phyloP scores from a whole-genome alignment of 2,888 invertebrate species.

The Zele albiditarsus region DNA sequence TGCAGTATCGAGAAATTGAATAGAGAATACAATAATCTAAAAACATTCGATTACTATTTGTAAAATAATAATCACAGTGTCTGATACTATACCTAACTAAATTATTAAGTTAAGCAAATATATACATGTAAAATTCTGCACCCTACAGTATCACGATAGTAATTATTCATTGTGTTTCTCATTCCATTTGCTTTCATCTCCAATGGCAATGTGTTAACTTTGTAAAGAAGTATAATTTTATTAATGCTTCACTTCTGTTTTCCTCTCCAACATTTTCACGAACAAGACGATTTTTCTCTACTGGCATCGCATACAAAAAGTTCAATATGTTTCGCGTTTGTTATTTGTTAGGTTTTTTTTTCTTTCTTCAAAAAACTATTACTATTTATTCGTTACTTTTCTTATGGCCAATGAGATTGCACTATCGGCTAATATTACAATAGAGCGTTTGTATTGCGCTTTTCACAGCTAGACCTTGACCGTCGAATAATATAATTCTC shows the following conservation, averaged over 20 bases:
- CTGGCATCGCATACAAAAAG: neutral
- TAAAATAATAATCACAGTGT: constrained; percentile 1
- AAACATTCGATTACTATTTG: neutral
- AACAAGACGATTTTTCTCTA: neutral
- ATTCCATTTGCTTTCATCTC: neutral
- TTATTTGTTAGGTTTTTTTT: neutral
- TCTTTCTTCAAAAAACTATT: neutral
- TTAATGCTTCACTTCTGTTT: neutral
- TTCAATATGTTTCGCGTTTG: neutral
- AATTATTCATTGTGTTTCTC: neutral
- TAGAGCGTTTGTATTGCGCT: neutral
- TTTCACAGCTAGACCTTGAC: neutral
- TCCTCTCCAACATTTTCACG: neutral
- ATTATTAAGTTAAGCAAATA: neutral
- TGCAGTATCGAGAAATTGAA: neutral
- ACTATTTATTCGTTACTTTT: neutral
- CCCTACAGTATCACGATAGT: neutral
- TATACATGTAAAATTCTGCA: neutral
- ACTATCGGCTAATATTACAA: neutral
- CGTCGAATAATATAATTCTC: constrained; percentile 58
- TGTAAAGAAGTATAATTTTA: constrained; percentile 1
- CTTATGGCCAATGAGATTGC: neutral
- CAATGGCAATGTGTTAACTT: neutral
- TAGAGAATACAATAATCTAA: neutral
- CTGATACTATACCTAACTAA: neutral